These are phyloP conservation scores for Himalopsyche japonica DNA, from an alignment of 2,888 invertebrate species.

Conservation along the genomic window DNA sequence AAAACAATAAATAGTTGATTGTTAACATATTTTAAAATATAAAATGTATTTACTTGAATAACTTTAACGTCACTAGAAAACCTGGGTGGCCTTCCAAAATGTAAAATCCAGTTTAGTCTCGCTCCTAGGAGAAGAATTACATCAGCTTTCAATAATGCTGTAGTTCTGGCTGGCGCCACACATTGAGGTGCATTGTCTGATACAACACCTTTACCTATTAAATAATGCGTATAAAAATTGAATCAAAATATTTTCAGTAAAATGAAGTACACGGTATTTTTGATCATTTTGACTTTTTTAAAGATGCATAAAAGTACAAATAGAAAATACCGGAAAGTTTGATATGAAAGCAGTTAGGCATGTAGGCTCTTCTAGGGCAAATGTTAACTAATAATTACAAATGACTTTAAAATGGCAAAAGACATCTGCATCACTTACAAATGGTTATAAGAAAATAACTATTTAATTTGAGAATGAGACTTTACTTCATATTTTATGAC, in stretches of 20 bases:
- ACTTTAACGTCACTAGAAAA: slow-evolving; percentile 82
- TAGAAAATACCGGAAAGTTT: background rate
- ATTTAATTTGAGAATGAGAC: background rate
- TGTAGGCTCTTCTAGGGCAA: too few species aligned
- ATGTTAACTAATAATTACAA: background rate
- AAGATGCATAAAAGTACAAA: background rate
- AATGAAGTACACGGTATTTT: too few species aligned
- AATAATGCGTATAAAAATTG: background rate
- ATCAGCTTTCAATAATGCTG: slow-evolving; percentile 85
- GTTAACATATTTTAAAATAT: background rate
- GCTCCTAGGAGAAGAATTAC: slow-evolving; percentile 88
- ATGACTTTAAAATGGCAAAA: too few species aligned
- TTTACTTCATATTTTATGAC: too few species aligned
- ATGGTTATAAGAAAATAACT: background rate
- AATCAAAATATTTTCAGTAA: background rate
- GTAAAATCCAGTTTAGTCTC: slow-evolving; percentile 95
- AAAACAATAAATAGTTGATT: background rate
- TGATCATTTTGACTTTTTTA: too few species aligned
- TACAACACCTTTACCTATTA: slow-evolving; percentile 73
- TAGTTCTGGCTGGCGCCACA: slow-evolving; percentile 85
- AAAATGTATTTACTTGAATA: slow-evolving; percentile 68
- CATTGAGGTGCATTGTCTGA: slow-evolving; percentile 70
- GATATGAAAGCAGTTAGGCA: background rate
- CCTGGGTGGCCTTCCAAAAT: slow-evolving; percentile 89
- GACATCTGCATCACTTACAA: background rate